These are phyloP conservation scores for Oenanthe melanoleuca DNA, from an alignment of 2,113 vertebrate species.

Conservation along the genomic window DNA sequence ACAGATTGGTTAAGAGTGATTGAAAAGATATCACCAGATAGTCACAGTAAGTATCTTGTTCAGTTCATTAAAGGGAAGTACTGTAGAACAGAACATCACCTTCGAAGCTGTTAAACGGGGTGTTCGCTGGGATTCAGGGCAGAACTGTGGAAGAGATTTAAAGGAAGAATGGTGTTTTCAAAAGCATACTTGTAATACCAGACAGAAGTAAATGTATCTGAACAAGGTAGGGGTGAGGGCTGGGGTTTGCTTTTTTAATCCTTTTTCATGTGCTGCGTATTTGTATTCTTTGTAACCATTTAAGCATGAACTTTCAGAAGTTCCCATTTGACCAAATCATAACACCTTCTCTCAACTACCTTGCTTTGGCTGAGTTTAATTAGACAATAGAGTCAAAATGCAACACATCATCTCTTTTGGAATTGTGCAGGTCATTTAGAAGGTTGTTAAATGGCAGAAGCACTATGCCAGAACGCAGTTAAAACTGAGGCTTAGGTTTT, in stretches of 20 bases:
- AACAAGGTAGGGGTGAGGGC: not conserved
- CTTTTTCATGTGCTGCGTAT: not conserved
- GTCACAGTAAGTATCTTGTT: conserved; percentile 22
- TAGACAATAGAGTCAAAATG: not conserved
- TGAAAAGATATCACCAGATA: conserved; percentile 28
- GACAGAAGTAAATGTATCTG: conserved; percentile 40
- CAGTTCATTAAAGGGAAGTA: conserved; percentile 52
- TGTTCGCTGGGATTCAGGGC: conserved; percentile 40
- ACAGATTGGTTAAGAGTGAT: conserved; percentile 37
- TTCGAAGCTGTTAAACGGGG: conserved; percentile 49
- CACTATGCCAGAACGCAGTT: conserved; percentile 3
- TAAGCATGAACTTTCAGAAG: not conserved
- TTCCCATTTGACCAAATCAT: not conserved
- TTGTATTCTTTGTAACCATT: not conserved
- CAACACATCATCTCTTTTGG: not conserved
- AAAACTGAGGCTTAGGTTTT: not conserved
- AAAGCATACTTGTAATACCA: conserved; percentile 13
- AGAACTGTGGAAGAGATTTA: conserved; percentile 61
- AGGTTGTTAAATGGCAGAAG: not conserved
- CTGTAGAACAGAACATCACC: conserved; percentile 58
- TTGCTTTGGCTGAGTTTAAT: not conserved
- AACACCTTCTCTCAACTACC: not conserved
- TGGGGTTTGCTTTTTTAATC: conserved; percentile 8
- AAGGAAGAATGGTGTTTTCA: conserved; percentile 62
- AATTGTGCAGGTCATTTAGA: not conserved